Base-by-base conservation (phyloP, 2,113 vertebrate species). In the Delphinapterus leucas region DNA sequence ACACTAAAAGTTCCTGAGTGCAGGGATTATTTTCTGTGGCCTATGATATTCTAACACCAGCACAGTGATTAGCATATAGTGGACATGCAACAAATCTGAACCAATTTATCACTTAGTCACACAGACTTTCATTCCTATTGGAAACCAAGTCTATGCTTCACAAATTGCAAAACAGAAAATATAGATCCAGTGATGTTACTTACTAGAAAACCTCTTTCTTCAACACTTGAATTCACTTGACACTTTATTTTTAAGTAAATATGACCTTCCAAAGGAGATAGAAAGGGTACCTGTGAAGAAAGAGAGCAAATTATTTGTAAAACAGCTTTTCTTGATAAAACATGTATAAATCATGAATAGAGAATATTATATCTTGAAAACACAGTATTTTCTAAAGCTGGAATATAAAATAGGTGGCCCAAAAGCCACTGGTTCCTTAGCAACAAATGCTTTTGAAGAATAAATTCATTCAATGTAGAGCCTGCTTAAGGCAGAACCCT, bases 171-270 rank as follows among this genome's bases (percentile, higher is more conserved):
- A 21, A 26, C 8, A 80, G 4, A 76, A 83, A 47, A 76, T 2
- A 82, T 38, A 97, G 26, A 95, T 17, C 47, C 93, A 84, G 7
- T 26, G 74, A 94, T n/a, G 9, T 67, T 53, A 98, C 99, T 99
- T 98, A 99, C 99, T 98, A 99, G 98, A 97, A 99, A 99, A 25
- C 99, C 99, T 96, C 95, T 99, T 96, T 99, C 99, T 82, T 99
- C 99, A 95, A 99, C 98, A 26, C 91, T 98, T 14, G 99, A 99
- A 92, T 99, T 99, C 73, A 99, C 99, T 97, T 99, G 99, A 97
- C 99, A 99, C 97, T 99, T 99, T 98, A 99, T 97, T 97, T 99
- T 99, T 21, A 99, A 98, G 98, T 99, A 99, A 98, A 99, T 98
- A 88, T 99, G 99, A 33, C 99, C 99, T 98, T 99, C 99, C 98